Evolutionary conservation across 2,113 vertebrate genomes (phyloP).

Genomic region (Muntiacus muntjak): DNA sequence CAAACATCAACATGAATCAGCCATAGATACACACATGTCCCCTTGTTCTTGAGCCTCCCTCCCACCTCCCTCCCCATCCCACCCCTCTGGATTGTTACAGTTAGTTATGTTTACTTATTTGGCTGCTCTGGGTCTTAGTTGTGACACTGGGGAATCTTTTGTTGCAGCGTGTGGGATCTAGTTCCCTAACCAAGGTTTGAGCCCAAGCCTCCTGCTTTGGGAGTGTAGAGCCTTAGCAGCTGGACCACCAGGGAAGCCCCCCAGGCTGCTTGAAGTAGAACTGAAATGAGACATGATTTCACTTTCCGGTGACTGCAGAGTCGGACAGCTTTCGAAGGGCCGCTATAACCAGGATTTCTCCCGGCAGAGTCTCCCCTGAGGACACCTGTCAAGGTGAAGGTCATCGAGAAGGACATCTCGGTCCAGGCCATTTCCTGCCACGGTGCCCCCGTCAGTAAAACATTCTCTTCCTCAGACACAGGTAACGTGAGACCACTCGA

Average conservation of each 20-base stretch:
- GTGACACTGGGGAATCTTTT: background rate
- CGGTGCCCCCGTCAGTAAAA: constrained; percentile 89
- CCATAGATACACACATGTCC: background rate
- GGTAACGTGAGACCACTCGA: constrained; percentile 69
- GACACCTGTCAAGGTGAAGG: constrained; percentile 83
- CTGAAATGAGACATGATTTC: background rate
- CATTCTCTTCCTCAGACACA: constrained; percentile 95
- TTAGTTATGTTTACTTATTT: background rate
- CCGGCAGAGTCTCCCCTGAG: constrained; percentile 85
- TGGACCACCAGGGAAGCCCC: background rate
- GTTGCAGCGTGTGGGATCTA: background rate
- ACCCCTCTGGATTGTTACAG: background rate
- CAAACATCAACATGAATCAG: background rate
- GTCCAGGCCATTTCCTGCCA: constrained; percentile 82
- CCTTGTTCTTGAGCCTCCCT: background rate
- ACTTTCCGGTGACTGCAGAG: rapidly evolving
- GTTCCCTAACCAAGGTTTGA: background rate
- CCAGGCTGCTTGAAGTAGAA: rapidly evolving
- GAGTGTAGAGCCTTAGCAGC: background rate
- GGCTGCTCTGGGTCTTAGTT: background rate
- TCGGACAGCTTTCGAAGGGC: rapidly evolving
- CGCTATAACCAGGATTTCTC: constrained; percentile 22
- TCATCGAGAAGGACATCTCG: constrained; percentile 88
- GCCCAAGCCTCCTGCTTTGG: background rate
- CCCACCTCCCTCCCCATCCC: background rate